phyloP scores from a whole-genome alignment of 2,797 vertebrate species.

The Bothrops alternatus region DNA sequence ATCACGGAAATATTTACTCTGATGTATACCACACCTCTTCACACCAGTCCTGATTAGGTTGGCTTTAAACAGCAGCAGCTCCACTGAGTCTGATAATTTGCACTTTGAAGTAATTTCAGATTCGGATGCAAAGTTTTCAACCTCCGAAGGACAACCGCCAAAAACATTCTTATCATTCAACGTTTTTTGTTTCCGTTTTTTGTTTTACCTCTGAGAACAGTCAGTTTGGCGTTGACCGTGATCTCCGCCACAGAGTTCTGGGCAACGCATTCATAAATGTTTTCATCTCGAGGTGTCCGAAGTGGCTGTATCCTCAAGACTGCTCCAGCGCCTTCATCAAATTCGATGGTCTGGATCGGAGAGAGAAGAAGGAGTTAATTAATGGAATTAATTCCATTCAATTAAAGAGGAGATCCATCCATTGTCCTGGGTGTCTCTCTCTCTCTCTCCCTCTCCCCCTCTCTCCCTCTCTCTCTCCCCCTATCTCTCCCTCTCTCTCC shows the following conservation, averaged over 20 bases:
- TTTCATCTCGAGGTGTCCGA: constrained; percentile 91
- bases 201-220: constrained; percentile 90
- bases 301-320: constrained; percentile 95
- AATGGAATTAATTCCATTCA: background rate
- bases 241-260: constrained; percentile 89
- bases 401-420: background rate
- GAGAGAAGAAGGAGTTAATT: background rate
- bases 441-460: accelerated
- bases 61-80: background rate
- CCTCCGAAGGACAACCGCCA: background rate
- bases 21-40: background rate
- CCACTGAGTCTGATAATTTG: background rate
- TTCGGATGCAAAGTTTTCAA: background rate
- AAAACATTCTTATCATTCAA: background rate
- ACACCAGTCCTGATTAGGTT: background rate
- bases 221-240: constrained; percentile 91
- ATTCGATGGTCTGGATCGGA: constrained; percentile 86
- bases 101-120: background rate
- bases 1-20: background rate
- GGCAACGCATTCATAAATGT: constrained; percentile 93
- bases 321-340: constrained; percentile 92
- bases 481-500: no score
- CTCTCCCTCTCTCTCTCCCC: no score
- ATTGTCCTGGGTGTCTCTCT: background rate
- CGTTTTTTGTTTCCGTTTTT: constrained; percentile 7